Evolutionary conservation across 92 coral and sea anemone genomes (phyloP).

Genomic region (Epizoanthus ramosus): DNA sequence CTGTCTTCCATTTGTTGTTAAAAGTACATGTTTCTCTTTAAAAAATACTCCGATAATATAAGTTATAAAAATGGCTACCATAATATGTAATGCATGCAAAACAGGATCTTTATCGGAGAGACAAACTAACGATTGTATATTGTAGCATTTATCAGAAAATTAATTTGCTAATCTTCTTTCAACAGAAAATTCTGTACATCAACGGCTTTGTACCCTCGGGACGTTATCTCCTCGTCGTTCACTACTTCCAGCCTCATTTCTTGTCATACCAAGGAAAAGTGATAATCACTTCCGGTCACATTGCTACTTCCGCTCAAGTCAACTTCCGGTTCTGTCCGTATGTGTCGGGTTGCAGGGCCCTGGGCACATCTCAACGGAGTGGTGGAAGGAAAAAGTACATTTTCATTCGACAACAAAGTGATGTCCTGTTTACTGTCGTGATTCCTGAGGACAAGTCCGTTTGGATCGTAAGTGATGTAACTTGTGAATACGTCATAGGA

Average conservation of each 20-base stretch:
- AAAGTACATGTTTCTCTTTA: too few species aligned
- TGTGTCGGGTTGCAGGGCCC: constrained; percentile 88
- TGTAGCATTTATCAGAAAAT: neutral
- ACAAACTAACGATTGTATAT: too few species aligned
- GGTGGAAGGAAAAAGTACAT: constrained; percentile 64
- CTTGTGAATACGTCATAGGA: too few species aligned
- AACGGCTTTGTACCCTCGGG: constrained; percentile 68
- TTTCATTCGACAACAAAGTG: constrained; percentile 60
- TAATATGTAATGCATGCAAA: too few species aligned
- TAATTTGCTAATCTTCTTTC: constrained; percentile 1
- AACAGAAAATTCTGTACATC: constrained; percentile 77
- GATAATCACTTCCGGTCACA: constrained; percentile 71
- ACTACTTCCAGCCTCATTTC: constrained; percentile 86
- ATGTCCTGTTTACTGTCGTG: constrained; percentile 67
- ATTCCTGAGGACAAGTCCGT: constrained; percentile 79
- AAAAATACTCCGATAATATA: neutral
- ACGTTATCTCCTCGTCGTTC: constrained; percentile 83
- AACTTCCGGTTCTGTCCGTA: constrained; percentile 84
- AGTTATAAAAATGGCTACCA: too few species aligned
- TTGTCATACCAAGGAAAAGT: constrained; percentile 78
- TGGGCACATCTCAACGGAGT: constrained; percentile 61
- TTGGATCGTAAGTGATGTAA: constrained; percentile 87
- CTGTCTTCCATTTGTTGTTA: too few species aligned
- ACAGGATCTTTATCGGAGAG: too few species aligned
- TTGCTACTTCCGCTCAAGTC: constrained; percentile 70